A percentile compares a stretch with the other conserved stretches of the same genome.
phyloP scores from a whole-genome alignment of 2,113 vertebrate genomes.

The Hippocampus guttulatus region DNA sequence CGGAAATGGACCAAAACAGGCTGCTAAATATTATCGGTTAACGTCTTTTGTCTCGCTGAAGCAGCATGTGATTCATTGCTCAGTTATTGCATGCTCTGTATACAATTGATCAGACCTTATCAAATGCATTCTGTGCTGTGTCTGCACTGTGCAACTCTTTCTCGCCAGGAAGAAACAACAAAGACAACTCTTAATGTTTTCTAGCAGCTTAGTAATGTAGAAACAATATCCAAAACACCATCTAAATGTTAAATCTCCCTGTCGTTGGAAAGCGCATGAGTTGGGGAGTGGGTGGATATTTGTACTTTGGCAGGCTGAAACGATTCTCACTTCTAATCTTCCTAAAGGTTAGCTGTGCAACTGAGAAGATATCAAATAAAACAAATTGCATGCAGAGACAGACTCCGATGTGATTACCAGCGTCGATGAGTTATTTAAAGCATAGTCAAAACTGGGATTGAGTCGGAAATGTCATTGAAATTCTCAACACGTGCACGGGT shows the following conservation, averaged over 20 bases:
- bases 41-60: no score
- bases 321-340: constrained; percentile 18
- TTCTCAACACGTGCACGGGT: constrained; percentile 16
- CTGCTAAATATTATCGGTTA: no score
- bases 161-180: background rate
- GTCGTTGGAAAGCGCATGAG: constrained; percentile 19
- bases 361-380: constrained; percentile 1
- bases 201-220: background rate
- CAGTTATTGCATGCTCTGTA: no score
- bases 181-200: background rate
- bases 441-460: background rate
- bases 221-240: background rate
- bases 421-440: constrained; percentile 17
- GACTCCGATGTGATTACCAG: constrained; percentile 6
- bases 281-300: constrained; percentile 4
- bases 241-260: background rate
- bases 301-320: background rate
- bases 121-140: background rate
- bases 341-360: constrained; percentile 23
- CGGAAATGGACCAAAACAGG: no score
- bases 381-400: background rate
- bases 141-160: background rate
- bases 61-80: no score
- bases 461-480: constrained; percentile 8
- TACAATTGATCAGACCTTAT: background rate